Conservation (phyloP, 53 echinoderm and acorn worm genomes). For the Temnopleurus reevesii region DNA sequence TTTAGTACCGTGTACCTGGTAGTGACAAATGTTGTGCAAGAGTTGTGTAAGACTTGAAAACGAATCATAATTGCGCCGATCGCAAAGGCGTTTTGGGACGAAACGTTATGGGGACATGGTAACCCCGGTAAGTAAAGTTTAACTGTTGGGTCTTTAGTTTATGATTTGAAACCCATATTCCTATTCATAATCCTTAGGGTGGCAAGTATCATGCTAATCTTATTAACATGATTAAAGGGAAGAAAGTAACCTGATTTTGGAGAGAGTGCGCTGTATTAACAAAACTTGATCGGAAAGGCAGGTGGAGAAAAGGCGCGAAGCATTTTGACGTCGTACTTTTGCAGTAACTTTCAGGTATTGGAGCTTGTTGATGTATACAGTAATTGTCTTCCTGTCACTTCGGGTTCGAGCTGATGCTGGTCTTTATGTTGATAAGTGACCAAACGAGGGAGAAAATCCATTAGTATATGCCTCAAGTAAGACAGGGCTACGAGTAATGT, state of each 20-base stretch:
- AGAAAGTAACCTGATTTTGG: not conserved
- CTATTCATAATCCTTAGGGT: no score
- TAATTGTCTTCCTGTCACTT: not conserved
- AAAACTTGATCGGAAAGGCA: not conserved
- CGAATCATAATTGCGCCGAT: no score
- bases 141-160: no score
- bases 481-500: not conserved
- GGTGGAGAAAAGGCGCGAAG: not conserved
- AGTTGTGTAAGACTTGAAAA: no score
- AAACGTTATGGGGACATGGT: no score
- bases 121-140: no score
- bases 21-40: no score
- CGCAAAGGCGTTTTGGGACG: no score
- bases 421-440: not conserved
- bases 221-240: no score
- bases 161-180: no score
- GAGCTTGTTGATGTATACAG: not conserved
- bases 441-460: constrained; percentile 11
- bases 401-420: not conserved
- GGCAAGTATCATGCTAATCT: no score
- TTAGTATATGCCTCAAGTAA: not conserved
- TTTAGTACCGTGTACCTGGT: no score
- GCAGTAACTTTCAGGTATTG: not conserved
- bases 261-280: not conserved
- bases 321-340: not conserved